Conservation (phyloP, 2,888 invertebrate species). For the Frankliniella fusca region DNA sequence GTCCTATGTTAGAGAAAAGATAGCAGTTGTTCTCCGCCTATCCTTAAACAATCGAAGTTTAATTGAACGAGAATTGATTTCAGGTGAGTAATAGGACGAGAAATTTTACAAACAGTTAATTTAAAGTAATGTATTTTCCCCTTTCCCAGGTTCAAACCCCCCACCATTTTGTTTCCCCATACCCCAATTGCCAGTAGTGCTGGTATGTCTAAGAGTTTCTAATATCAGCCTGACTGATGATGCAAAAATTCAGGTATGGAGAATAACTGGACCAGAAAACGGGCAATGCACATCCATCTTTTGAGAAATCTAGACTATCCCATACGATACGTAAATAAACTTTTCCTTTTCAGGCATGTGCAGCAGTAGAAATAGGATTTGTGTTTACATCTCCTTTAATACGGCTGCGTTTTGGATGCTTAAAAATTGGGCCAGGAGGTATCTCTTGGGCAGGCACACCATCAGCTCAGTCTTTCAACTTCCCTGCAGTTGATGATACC, state of each 20-base stretch:
- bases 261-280: too few species aligned
- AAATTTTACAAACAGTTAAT: not conserved
- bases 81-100: not conserved
- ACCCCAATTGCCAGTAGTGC: not conserved
- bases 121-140: not conserved
- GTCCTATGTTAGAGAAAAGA: not conserved
- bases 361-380: not conserved
- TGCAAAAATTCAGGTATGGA: constrained; percentile 1
- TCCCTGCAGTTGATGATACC: not conserved
- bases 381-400: not conserved
- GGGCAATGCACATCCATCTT: not conserved
- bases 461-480: not conserved
- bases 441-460: not conserved
- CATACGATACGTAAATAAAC: not conserved
- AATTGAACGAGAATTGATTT: not conserved
- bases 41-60: not conserved
- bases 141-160: not conserved
- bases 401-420: not conserved
- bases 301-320: not conserved
- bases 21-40: not conserved
- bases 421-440: not conserved
- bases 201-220: not conserved
- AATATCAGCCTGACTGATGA: not conserved
- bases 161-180: not conserved
- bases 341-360: not conserved